phyloP scores from a whole-genome alignment of 2,113 vertebrate genomes.

The Phrynocephalus versicolor region DNA sequence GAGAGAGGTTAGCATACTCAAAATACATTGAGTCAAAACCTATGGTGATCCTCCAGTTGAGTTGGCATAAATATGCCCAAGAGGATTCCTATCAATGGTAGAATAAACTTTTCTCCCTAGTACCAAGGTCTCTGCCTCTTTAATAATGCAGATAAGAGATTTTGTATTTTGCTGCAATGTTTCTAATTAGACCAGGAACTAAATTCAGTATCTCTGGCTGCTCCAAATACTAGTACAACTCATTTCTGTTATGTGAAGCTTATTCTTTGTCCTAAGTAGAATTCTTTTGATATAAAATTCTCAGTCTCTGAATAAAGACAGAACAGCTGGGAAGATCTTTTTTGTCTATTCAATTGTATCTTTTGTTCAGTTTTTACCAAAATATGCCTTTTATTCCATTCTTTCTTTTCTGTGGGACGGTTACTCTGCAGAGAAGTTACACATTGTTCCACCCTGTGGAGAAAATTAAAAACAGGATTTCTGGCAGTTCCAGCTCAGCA shows the following conservation, averaged over 20 bases:
- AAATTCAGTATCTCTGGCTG: constrained; percentile 20
- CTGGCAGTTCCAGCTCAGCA: constrained; percentile 57
- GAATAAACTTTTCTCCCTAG: neutral
- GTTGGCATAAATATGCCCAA: neutral
- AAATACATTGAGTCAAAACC: too few species aligned
- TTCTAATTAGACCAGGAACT: constrained; percentile 43
- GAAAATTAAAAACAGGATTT: constrained; percentile 72
- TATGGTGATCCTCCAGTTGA: neutral
- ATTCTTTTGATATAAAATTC: constrained; percentile 54
- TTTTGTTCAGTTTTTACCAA: constrained; percentile 57
- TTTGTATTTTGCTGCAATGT: constrained; percentile 4
- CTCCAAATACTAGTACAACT: constrained; percentile 16
- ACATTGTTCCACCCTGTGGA: constrained; percentile 64
- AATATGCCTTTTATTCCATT: constrained; percentile 62
- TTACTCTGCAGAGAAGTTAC: constrained; percentile 63
- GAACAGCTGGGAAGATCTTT: constrained; percentile 15
- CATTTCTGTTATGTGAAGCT: neutral
- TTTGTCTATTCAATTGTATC: constrained; percentile 24
- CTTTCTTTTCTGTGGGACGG: constrained; percentile 50
- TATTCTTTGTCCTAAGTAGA: constrained; percentile 31
- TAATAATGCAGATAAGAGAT: neutral
- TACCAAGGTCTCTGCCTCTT: neutral
- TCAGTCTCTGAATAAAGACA: constrained; percentile 45
- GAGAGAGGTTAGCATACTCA: too few species aligned
- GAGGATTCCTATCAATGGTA: neutral